These are phyloP conservation scores for Agrochola circellaris DNA, from an alignment of 2,888 invertebrate species.

Conservation along the genomic window DNA sequence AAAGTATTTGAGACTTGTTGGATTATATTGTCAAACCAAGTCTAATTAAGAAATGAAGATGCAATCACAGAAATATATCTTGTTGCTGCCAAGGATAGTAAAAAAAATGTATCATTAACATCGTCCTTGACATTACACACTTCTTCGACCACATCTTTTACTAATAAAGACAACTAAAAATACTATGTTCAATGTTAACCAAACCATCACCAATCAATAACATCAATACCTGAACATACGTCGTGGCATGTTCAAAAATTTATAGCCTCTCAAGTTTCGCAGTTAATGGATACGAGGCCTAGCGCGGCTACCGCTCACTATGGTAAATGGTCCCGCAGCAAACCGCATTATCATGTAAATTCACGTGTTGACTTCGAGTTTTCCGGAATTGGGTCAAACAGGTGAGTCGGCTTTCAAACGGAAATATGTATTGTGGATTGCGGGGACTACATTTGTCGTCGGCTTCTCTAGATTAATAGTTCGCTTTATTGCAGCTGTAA, in stretches of 20 bases:
- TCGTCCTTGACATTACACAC: neutral
- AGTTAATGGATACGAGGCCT: conserved; percentile 57
- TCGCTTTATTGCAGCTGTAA: conserved; percentile 44
- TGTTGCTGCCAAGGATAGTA: neutral
- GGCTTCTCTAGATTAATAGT: conserved; percentile 57
- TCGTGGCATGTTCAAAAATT: conserved; percentile 49
- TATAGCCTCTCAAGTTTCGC: conserved; percentile 44
- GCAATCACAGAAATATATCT: neutral
- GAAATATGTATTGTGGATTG: conserved; percentile 66
- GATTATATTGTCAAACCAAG: neutral
- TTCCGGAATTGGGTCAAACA: conserved; percentile 76
- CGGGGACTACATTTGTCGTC: conserved; percentile 64
- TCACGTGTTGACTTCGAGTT: conserved; percentile 76
- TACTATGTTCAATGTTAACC: conserved; percentile 2
- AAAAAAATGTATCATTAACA: neutral
- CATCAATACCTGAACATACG: conserved; percentile 9
- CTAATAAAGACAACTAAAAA: neutral
- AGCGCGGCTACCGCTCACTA: conserved; percentile 51
- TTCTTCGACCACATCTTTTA: neutral
- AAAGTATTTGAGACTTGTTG: too few relatives aligned
- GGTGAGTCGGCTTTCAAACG: conserved; percentile 64
- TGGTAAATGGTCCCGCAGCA: conserved; percentile 76
- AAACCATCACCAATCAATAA: conserved; percentile 17
- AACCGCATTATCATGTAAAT: conserved; percentile 86
- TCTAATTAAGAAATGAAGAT: neutral